phyloP scores from a whole-genome alignment of 1,140 invertebrate genomes.

The Rhysida immarginata region DNA sequence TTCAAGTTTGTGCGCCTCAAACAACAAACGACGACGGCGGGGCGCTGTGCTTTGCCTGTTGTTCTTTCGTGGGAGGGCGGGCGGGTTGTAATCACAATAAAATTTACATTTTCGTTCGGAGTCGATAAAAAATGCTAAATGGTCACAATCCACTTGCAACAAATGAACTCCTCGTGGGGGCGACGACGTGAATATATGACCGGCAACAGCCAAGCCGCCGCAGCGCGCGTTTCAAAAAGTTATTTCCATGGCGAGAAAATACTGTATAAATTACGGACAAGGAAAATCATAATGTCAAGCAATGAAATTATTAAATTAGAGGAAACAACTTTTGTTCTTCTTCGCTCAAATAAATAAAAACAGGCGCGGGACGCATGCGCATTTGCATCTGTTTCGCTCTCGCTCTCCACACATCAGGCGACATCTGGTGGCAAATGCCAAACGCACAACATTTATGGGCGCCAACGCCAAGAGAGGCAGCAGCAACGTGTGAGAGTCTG shows the following conservation, averaged over 20 bases:
- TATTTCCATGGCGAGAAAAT: background rate
- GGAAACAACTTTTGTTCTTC: background rate
- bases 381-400: background rate
- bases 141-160: background rate
- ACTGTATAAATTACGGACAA: slow-evolving; percentile 1
- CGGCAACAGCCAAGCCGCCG: background rate
- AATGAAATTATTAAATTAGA: slow-evolving; percentile 8
- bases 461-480: no score
- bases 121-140: background rate
- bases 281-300: slow-evolving; percentile 3
- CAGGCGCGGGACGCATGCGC: background rate
- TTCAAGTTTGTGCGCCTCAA: no score
- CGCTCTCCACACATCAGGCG: slow-evolving; percentile 7
- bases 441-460: slow-evolving; percentile 1
- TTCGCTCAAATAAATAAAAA: slow-evolving; percentile 7
- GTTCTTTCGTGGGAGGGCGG: background rate
- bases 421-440: slow-evolving; percentile 8
- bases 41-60: no score
- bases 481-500: no score
- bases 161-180: background rate
- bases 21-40: no score
- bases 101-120: slow-evolving; percentile 3
- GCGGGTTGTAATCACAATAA: slow-evolving; percentile 5
- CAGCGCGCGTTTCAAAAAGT: background rate
- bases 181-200: background rate